Base-by-base conservation (phyloP, 1,140 invertebrate genomes). In the Pentalonia nigronervosa region DNA sequence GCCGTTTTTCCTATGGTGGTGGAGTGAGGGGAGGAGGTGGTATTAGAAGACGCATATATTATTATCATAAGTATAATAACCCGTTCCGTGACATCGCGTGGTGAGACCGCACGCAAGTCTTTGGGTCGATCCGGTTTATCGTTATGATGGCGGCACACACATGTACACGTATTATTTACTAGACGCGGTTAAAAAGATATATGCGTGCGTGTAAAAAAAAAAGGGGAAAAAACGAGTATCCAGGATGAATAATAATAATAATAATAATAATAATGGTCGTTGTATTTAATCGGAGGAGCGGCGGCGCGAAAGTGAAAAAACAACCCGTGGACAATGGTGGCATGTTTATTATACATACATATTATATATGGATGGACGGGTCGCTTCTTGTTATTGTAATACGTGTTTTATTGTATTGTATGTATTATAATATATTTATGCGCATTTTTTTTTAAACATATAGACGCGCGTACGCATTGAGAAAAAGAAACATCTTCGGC, bases 121-220 rank as follows among this genome's bases (percentile, higher is more conserved):
- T 50, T 47, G 90, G 45, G 60, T 48, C 48, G 91, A 93, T 93
- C 91, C 91, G 91, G 91, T 93, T 93, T 76, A 76, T 86, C 91
- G 67, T 84, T 76, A 83, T 91, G 90, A 91, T 91, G 90, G 90
- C 90, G 90, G 60, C 76, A 45, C 88, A 45, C 45, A n/a, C 21
- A 25, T 86, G 81, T 86, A 81, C 23, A 81, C 21, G 47, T 76
- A 76, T 76, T 76, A 76, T 76, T 76, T 76, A 76, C 30, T 76
- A 76, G 23, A 86, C 81, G 48, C 7, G 48, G 48, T 86, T 92
- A 83, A 83, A 83, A 90, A 67, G 48, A 89, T 53, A 34, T 23
- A 76, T 45, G 23, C 50, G 34, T 90, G 50, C 41, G 14, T 41
- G 25, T 30, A 56, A 34, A n/a, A 76, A 47, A 67, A 91, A 92